phyloP scores from a whole-genome alignment of 2,888 invertebrate species.

The Automeris io region DNA sequence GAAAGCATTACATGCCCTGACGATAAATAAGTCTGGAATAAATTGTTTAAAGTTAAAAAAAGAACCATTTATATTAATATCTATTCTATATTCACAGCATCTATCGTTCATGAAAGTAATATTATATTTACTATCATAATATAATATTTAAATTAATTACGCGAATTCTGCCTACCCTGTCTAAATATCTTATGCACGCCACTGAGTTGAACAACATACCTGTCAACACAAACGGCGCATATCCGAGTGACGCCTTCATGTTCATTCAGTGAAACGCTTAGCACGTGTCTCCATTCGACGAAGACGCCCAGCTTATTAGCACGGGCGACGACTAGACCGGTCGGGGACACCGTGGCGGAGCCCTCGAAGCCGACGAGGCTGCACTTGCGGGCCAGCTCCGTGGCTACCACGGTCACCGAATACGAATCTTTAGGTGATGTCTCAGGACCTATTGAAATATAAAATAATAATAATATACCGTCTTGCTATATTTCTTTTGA shows the following conservation, averaged over 20 bases:
- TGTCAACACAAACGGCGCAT: conserved; percentile 79
- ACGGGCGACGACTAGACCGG: conserved; percentile 63
- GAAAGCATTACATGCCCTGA: too few species aligned
- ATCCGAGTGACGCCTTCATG: conserved; percentile 75
- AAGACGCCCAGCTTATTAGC: conserved; percentile 61
- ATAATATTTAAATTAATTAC: too few species aligned
- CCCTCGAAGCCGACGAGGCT: conserved; percentile 78
- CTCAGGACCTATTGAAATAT: conserved; percentile 60
- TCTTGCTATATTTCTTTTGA: background rate
- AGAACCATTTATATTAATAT: too few species aligned
- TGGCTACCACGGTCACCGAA: conserved; percentile 79
- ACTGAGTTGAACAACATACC: conserved; percentile 72
- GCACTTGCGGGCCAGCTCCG: conserved; percentile 78
- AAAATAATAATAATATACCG: conserved; percentile 6
- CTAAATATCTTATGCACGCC: too few species aligned
- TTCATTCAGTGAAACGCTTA: conserved; percentile 69
- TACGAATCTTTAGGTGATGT: conserved; percentile 68
- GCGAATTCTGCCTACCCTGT: too few species aligned
- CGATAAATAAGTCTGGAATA: too few species aligned
- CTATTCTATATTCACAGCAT: too few species aligned
- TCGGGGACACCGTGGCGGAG: conserved; percentile 68
- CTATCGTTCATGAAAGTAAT: too few species aligned
- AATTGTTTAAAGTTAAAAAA: too few species aligned
- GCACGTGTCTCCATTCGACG: conserved; percentile 79
- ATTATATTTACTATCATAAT: too few species aligned